Evolutionary conservation across 2,888 invertebrate species (phyloP).

Genomic region (Strigamia transsilvanica): DNA sequence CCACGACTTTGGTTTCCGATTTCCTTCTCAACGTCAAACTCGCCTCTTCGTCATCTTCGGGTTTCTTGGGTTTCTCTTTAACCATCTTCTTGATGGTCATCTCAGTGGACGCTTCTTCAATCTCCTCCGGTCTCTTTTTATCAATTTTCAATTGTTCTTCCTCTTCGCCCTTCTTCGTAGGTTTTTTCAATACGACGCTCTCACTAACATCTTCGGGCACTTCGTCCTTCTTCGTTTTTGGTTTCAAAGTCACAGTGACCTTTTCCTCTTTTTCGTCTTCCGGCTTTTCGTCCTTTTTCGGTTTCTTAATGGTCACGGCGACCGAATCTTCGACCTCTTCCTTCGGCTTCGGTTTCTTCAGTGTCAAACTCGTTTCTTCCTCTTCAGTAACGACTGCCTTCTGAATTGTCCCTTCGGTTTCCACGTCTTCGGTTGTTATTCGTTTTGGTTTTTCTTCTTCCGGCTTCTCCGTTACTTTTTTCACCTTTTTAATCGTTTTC

Average conservation of each 20-base stretch:
- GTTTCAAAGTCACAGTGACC: neutral
- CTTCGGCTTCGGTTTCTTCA: constrained; percentile 53
- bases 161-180: constrained; percentile 52
- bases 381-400: constrained; percentile 53
- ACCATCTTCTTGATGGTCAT: constrained; percentile 51
- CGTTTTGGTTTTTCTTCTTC: constrained; percentile 55
- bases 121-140: constrained; percentile 51
- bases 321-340: constrained; percentile 56
- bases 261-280: constrained; percentile 51
- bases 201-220: constrained; percentile 58
- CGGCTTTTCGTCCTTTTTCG: constrained; percentile 48
- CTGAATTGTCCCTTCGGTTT: constrained; percentile 53
- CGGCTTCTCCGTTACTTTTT: constrained; percentile 53
- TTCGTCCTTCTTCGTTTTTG: constrained; percentile 34
- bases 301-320: constrained; percentile 43
- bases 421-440: constrained; percentile 42
- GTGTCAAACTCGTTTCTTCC: constrained; percentile 51
- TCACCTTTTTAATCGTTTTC: constrained; percentile 51
- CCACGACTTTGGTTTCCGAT: constrained; percentile 55
- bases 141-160: constrained; percentile 50
- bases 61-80: constrained; percentile 14
- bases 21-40: constrained; percentile 2
- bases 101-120: constrained; percentile 55
- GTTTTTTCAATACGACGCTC: constrained; percentile 57
- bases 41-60: constrained; percentile 44